Conservation (phyloP, 2,113 vertebrate genomes). For the Baryphthengus martii region DNA sequence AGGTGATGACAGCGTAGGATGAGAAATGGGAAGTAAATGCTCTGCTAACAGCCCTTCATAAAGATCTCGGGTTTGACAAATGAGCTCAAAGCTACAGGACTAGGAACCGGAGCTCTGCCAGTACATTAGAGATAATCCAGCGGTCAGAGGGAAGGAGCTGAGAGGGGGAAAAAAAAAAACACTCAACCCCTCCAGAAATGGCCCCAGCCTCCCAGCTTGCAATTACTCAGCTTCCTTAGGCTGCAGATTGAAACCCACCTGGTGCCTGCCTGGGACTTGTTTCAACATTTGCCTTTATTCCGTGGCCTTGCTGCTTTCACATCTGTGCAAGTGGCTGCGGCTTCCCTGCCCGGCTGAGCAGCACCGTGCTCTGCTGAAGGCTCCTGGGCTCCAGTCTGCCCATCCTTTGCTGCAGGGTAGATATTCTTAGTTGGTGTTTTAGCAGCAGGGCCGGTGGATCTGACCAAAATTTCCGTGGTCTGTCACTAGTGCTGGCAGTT, state of each 20-base stretch:
- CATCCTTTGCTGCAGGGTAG: neutral
- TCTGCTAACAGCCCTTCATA: constrained; percentile 71
- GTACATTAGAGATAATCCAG: neutral
- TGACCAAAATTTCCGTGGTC: neutral
- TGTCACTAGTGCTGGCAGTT: no score
- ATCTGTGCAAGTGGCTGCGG: neutral
- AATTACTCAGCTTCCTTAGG: neutral
- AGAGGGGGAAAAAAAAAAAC: neutral
- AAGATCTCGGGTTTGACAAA: constrained; percentile 69
- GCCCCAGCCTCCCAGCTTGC: neutral
- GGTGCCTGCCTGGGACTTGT: neutral
- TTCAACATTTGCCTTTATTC: neutral
- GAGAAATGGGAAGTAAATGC: constrained; percentile 72
- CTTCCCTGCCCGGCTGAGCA: neutral
- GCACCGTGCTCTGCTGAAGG: neutral
- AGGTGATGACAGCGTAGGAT: constrained; percentile 57
- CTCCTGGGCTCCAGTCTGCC: neutral
- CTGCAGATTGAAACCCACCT: neutral
- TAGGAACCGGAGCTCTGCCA: neutral
- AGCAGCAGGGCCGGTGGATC: neutral
- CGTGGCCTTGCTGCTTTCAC: neutral
- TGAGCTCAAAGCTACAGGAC: constrained; percentile 52
- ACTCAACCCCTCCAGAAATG: neutral
- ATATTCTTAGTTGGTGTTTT: neutral
- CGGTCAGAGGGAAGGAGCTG: neutral